These are phyloP conservation scores for Thaleichthys pacificus DNA, from an alignment of 2,797 vertebrate species.

Conservation along the genomic window DNA sequence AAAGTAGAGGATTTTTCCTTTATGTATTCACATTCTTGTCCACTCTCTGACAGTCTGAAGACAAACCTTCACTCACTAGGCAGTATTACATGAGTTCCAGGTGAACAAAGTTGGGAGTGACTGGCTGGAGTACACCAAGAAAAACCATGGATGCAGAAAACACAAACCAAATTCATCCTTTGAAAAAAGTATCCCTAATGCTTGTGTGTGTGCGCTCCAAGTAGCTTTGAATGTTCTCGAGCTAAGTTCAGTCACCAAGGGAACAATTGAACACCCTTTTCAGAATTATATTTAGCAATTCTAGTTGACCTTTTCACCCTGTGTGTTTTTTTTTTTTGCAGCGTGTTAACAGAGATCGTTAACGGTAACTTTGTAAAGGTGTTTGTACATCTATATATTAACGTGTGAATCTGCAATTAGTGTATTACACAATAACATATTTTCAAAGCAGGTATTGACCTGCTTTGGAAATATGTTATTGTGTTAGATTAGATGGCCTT, in stretches of 20 bases:
- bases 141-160: conserved; percentile 31
- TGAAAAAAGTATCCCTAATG: conserved; percentile 8
- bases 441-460: too few relatives aligned
- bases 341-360: too few relatives aligned
- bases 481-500: too few relatives aligned
- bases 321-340: background rate
- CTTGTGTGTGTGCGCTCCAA: background rate
- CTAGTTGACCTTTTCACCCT: conserved; percentile 36
- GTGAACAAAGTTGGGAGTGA: conserved; percentile 20
- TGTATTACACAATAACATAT: too few relatives aligned
- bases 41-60: background rate
- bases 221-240: too few relatives aligned
- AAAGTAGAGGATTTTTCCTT: background rate
- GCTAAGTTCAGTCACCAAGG: conserved; percentile 1
- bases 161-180: conserved; percentile 26
- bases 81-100: background rate
- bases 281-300: background rate
- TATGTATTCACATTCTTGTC: conserved; percentile 20
- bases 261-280: conserved; percentile 14
- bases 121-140: conserved; percentile 7
- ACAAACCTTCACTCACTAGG: background rate
- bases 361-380: background rate
- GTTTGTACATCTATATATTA: background rate
- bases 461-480: too few relatives aligned
- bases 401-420: too few relatives aligned